These are phyloP conservation scores for Omphaloscelis lunosa DNA, from an alignment of 2,888 invertebrate species.

Conservation along the genomic window DNA sequence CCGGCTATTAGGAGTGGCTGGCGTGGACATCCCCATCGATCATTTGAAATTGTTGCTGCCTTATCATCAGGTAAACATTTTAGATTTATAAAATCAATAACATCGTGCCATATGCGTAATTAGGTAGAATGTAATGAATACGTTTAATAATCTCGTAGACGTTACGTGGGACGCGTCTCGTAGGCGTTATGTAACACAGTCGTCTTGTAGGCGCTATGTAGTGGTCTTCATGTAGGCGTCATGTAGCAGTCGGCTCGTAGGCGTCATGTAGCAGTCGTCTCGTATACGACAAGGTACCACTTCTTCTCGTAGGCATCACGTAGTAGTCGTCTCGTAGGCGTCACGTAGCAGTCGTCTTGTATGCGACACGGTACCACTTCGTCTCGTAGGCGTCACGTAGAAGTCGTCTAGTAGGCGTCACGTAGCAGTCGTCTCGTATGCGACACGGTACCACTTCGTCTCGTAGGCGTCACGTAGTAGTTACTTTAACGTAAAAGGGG, in stretches of 20 bases:
- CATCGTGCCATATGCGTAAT: background rate
- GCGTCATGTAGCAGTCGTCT: background rate
- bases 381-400: background rate
- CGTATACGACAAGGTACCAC: too few species aligned
- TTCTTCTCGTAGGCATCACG: background rate
- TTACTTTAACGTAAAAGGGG: background rate
- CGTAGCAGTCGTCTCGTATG: too few species aligned
- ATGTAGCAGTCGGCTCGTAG: background rate
- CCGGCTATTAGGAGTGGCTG: constrained; percentile 85
- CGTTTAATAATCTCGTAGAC: background rate
- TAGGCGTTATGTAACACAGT: background rate
- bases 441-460: too few species aligned
- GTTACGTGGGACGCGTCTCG: background rate
- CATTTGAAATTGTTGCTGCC: constrained; percentile 84
- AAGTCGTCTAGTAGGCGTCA: background rate
- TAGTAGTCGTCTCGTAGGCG: background rate
- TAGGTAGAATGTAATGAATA: background rate
- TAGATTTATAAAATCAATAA: constrained; percentile 5
- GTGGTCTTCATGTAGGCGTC: background rate
- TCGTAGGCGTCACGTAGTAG: background rate
- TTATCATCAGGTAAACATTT: constrained; percentile 80
- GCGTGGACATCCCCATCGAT: constrained; percentile 86
- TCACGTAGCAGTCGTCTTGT: background rate
- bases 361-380: too few species aligned
- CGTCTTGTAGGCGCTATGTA: background rate